Base-by-base conservation (phyloP, 2,888 invertebrate species). In the Idaea straminata region DNA sequence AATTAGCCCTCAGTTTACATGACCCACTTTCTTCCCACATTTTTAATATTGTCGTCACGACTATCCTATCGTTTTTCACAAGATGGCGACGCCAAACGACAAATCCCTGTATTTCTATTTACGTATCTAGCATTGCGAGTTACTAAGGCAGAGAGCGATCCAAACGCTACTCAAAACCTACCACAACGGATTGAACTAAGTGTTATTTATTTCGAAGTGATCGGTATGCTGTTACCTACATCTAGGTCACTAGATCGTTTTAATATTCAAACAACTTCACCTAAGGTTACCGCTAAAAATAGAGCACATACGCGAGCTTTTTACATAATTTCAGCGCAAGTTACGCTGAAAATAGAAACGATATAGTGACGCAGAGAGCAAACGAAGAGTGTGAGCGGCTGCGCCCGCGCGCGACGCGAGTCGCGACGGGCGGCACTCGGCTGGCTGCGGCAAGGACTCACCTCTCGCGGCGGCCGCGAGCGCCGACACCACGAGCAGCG, bases 291-390 rank as follows among this genome's bases (percentile, higher is more conserved):
- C 76, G 85, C 90, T 88, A 84, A 87, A 92, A 92, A 92, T 92
- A 92, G 91, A 84, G 81, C 86, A 85, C 87, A 88, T 89, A 89
- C 88, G 87, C 85, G 88, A 87, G 90, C 89, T 92, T 93, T 93
- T 93, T 93, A 93, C 93, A 93, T 93, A 93, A 93, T 93, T 93
- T 93, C 91, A 91, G 89, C 92, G 90, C 92, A 91, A 90, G 92
- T 89, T 88, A 84, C 85, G 83, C 88, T 87, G 86, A 90, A 92
- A 93, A 93, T 93, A 93, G 92, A 86, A 75, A 74, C 85, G 82
- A 79, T 79, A 83, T 83, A 81, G 85, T 91, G 91, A 91, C 91
- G 91, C 88, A 88, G 86, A 83, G 80, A 76, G 81, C 80, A 82
- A 79, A 77, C 79, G 80, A 81, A 80, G 81, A 75, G 59, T 77